Evolutionary conservation across 2,797 vertebrate genomes (phyloP), one percentile per base, ranked within the genome.

Genomic region (Oreonectes daqikongensis): DNA sequence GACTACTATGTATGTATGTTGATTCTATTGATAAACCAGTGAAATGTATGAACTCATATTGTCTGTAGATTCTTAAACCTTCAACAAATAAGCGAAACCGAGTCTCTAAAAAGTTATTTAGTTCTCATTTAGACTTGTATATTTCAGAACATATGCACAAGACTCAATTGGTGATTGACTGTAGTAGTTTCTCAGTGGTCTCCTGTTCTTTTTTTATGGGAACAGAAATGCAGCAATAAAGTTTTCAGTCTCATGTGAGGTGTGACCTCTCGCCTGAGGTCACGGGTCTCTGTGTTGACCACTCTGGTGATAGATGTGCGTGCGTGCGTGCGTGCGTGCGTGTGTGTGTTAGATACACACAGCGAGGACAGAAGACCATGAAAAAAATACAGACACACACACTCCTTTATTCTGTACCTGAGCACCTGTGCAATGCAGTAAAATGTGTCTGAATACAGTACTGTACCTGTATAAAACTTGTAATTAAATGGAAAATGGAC

Each of bases 231-330:
- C 26, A 20, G 18, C 50, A 48, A 50, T 10, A 50, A 68, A 46
- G 24, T 46, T 46, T 65, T 44, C 24, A 3, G 24, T 12, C 18
- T 52, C 11, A 20, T 48, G 28, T 68, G 46, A 68, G 66, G 46
- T 32, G n/a, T 61, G n/a, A 61, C 59, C 30, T 61, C 30, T 35
- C 28, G 57, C 28, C 57, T 2, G 42, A 48, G 64, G 64, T 44
- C 64, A 48, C 17, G 18, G 42, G 42, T 68, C 26, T 20, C 46
- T 32, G 44, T 68, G 66, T 50, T 20, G 44, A 68, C 66, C 7
- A 46, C 46, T 18, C n/a, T 68, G 66, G 11, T 52, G 66, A 68
- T 14, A n/a, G 66, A 68, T 68, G 46, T n/a, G n/a, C n/a, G 46
- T n/a, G n/a, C n/a, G n/a, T 5, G 20, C 8, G 55, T 59, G 55